These are phyloP conservation scores for Salticus scenicus DNA, from an alignment of 2,888 invertebrate genomes.

Conservation along the genomic window DNA sequence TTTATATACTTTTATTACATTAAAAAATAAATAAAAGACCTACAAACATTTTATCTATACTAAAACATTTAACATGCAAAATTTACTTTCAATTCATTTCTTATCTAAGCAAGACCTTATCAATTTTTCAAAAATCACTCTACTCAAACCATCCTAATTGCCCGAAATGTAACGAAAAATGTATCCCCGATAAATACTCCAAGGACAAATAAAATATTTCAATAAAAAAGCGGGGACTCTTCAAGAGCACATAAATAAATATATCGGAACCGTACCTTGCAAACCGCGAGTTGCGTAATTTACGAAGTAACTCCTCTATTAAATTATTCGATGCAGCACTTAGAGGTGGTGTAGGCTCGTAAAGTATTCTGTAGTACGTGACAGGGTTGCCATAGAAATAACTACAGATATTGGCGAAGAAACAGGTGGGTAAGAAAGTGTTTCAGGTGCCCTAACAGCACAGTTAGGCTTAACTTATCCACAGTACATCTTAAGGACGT, in stretches of 20 bases:
- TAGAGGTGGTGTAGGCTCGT: slow-evolving; percentile 36
- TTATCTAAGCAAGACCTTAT: too few species aligned
- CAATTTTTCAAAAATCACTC: neutral
- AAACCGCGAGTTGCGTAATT: neutral
- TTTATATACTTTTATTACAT: too few species aligned
- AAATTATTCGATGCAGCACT: slow-evolving; percentile 52
- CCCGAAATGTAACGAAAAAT: neutral
- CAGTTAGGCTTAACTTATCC: too few species aligned
- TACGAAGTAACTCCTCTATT: slow-evolving; percentile 45
- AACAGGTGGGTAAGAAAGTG: neutral
- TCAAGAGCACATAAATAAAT: neutral
- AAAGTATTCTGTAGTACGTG: slow-evolving; percentile 34
- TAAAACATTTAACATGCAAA: too few species aligned
- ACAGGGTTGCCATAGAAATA: slow-evolving; percentile 16
- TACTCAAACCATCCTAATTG: neutral
- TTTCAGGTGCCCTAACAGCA: too few species aligned
- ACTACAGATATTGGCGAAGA: neutral
- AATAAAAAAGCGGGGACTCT: neutral
- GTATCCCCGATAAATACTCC: neutral
- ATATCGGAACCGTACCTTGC: neutral
- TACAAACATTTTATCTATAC: too few species aligned
- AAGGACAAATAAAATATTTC: neutral
- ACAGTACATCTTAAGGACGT: too few species aligned
- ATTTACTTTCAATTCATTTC: too few species aligned
- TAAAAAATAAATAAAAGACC: too few species aligned